Conservation (phyloP, 2,113 vertebrate species). For the Rostratula benghalensis region DNA sequence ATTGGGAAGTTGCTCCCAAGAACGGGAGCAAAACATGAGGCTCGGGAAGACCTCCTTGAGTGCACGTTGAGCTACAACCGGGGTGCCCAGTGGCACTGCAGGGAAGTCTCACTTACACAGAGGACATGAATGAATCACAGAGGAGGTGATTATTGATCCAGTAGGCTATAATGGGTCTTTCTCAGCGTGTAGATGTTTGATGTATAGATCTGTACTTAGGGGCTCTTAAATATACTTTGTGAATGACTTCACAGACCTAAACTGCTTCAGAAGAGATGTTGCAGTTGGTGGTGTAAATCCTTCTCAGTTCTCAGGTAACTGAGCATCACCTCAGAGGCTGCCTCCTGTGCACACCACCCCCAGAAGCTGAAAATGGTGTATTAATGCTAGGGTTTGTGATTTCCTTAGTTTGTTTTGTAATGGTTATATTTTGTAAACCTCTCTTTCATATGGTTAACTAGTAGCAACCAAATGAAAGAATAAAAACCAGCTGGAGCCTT, state of each 20-base stretch:
- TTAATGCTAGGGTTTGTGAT: neutral
- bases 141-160: conserved; percentile 19
- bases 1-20: neutral
- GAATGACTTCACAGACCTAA: neutral
- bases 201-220: neutral
- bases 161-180: neutral
- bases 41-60: neutral
- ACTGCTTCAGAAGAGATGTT: neutral
- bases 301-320: neutral
- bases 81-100: neutral
- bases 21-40: neutral
- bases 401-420: neutral
- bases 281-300: conserved; percentile 5
- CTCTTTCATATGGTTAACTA: neutral
- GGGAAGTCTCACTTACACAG: neutral
- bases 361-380: neutral
- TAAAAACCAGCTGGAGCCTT: neutral
- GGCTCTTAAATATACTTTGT: conserved; percentile 29
- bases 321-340: neutral
- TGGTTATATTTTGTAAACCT: neutral
- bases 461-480: neutral
- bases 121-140: neutral
- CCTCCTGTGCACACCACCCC: fast-evolving
- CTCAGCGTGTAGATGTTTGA: neutral
- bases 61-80: neutral